Conservation (phyloP, 2,797 vertebrate species). For the Sciaenops ocellatus region DNA sequence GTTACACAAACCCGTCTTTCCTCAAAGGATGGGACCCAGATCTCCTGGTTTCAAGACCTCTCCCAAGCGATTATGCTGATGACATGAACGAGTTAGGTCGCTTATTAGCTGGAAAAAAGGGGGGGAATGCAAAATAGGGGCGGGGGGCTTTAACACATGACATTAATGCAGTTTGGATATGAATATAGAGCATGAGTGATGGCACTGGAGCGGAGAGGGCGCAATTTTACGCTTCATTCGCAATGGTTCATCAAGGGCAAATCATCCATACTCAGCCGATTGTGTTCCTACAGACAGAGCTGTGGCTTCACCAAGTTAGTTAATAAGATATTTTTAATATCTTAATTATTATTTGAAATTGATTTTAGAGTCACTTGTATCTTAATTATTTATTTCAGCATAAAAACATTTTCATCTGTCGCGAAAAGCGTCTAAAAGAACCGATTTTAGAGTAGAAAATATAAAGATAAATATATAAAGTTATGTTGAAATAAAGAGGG, state of each 20-base stretch:
- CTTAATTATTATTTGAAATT: constrained; percentile 8
- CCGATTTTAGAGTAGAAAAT: too few relatives aligned
- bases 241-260: constrained; percentile 63
- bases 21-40: constrained; percentile 78
- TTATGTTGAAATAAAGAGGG: neutral
- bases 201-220: constrained; percentile 70
- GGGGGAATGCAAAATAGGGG: constrained; percentile 56
- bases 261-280: constrained; percentile 46
- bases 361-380: constrained; percentile 3
- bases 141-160: constrained; percentile 81
- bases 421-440: too few relatives aligned
- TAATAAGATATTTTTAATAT: neutral
- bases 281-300: constrained; percentile 14
- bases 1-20: constrained; percentile 83
- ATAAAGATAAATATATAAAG: too few relatives aligned
- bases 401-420: neutral
- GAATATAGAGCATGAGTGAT: constrained; percentile 73
- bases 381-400: neutral
- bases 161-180: constrained; percentile 81
- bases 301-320: neutral
- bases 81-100: constrained; percentile 81
- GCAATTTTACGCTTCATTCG: constrained; percentile 78
- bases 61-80: constrained; percentile 86
- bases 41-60: constrained; percentile 73
- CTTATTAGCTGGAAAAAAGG: constrained; percentile 64